These are phyloP conservation scores for Calonectris borealis DNA, from an alignment of 2,113 vertebrate species.

Conservation along the genomic window DNA sequence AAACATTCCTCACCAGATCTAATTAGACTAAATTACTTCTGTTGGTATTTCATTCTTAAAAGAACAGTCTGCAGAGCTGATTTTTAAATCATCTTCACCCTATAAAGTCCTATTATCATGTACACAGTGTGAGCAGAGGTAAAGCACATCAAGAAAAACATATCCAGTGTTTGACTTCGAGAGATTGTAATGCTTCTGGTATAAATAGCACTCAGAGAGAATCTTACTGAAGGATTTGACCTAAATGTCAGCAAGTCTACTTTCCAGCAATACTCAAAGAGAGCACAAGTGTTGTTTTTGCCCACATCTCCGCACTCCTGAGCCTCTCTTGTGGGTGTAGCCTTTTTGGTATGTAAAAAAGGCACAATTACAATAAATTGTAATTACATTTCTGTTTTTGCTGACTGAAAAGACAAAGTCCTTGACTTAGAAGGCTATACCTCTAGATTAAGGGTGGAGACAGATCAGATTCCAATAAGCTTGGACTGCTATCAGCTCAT, in stretches of 20 bases:
- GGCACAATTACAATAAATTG: neutral
- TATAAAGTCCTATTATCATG: neutral
- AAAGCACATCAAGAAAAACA: neutral
- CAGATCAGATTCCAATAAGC: neutral
- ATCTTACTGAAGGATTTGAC: neutral
- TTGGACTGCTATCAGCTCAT: neutral
- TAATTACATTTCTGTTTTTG: neutral
- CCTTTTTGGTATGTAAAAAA: neutral
- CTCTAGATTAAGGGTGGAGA: neutral
- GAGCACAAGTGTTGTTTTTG: neutral
- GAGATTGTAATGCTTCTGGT: neutral
- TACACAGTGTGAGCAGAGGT: neutral
- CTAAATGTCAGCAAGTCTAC: neutral
- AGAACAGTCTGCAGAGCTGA: neutral
- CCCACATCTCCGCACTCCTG: neutral
- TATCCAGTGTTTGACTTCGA: neutral
- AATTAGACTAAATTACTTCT: slow-evolving; percentile 27
- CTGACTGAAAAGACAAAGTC: neutral
- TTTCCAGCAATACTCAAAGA: neutral
- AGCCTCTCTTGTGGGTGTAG: neutral
- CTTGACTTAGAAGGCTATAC: neutral
- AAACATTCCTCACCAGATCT: neutral
- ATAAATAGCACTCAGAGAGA: neutral
- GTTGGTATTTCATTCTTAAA: neutral
- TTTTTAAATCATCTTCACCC: neutral